Evolutionary conservation across 2,113 vertebrate species (phyloP), one percentile per base, ranked within the genome.

Genomic region (Chaetops frenatus): DNA sequence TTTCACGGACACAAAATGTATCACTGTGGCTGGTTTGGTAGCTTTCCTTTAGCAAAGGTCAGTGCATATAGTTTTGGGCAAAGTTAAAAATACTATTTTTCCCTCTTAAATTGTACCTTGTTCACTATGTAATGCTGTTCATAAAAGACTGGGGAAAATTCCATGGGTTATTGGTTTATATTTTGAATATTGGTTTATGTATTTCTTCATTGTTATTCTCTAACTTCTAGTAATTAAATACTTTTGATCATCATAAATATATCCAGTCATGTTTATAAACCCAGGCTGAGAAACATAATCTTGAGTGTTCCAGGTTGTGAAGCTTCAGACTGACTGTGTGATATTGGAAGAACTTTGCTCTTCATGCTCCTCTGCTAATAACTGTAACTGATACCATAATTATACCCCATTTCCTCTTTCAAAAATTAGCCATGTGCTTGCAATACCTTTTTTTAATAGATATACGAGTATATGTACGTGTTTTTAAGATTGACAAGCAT

Each of bases 151-250:
- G 48, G 90, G 76, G 50, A 93, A 80, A 92, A 93, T 94, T 88
- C 81, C 54, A 77, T 65, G 29, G 51, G 62, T 91, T 88, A 93
- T 90, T 88, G 77, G 38, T 86, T 97, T 94, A 56, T 96, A 40
- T 77, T 22, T 72, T 93, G 56, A 95, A 96, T 85, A 42, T 66
- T 57, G 44, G 24, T 85, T 86, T 50, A 78, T 72, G 35, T 24
- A 90, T 62, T 94, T 84, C 78, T 95, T 95, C 69, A 87, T 79
- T 95, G 69, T 95, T 96, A 80, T 91, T 65, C 18, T 94, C 48
- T 86, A 86, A 76, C 23, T 74, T 74, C 3, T 36, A 56, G 2
- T 83, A 93, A 91, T 94, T 92, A 94, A 81, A 88, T 92, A 86
- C 73, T 97, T 85, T 38, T 91, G 53, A n/a, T 88, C 73, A 65